A percentile compares a stretch with the other conserved stretches of the same genome.
These are phyloP conservation scores for Hemicrepidius hirtus DNA, from an alignment of 2,888 invertebrate genomes.

Conservation along the genomic window DNA sequence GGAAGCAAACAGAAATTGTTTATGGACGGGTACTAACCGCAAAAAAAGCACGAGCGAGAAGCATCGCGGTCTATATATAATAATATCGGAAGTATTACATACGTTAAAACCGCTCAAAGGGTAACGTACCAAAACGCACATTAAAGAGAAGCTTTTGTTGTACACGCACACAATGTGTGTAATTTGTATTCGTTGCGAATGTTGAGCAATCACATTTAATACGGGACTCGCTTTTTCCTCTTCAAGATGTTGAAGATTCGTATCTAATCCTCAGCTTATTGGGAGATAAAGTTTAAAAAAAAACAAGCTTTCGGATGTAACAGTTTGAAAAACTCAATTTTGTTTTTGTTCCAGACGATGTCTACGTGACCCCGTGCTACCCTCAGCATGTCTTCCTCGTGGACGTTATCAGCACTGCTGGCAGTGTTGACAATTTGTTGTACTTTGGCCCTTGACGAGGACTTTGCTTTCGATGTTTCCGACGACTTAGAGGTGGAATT, in stretches of 20 bases:
- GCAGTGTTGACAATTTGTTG: conserved; percentile 56
- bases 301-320: too few relatives aligned
- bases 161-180: conserved; percentile 21
- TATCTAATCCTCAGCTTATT: not conserved
- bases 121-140: conserved; percentile 42
- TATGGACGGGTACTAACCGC: not conserved
- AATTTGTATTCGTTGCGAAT: conserved; percentile 39
- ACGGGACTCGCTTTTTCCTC: not conserved
- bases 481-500: conserved; percentile 67
- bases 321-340: conserved; percentile 8
- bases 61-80: conserved; percentile 46
- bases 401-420: conserved; percentile 58
- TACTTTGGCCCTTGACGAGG: conserved; percentile 64
- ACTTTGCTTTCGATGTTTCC: conserved; percentile 70
- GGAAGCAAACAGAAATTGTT: not conserved
- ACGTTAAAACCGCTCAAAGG: conserved; percentile 39
- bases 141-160: conserved; percentile 21
- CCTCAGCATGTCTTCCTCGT: conserved; percentile 56
- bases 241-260: conserved; percentile 8
- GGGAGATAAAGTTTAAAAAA: too few relatives aligned
- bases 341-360: conserved; percentile 58
- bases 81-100: conserved; percentile 43
- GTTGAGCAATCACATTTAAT: conserved; percentile 13
- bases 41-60: conserved; percentile 34
- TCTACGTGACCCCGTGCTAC: conserved; percentile 58